These are phyloP conservation scores for Micromesistius poutassou DNA, from an alignment of 2,797 vertebrate species.

Conservation along the genomic window DNA sequence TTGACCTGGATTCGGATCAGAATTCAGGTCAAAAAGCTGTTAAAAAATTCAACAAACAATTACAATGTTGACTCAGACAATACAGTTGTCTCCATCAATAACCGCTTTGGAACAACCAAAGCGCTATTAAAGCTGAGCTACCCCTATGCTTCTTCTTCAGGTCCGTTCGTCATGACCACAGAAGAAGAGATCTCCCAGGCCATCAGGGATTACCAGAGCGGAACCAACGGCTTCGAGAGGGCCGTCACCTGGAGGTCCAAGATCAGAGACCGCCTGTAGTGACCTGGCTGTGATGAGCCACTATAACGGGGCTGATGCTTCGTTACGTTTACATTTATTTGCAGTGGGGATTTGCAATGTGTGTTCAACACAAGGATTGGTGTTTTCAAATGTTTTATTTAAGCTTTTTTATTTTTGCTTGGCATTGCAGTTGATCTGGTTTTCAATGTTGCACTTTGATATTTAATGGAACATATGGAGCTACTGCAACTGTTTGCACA, in stretches of 20 bases:
- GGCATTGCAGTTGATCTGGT: neutral
- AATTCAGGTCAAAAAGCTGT: neutral
- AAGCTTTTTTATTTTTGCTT: neutral
- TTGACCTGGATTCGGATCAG: neutral
- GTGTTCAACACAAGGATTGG: neutral
- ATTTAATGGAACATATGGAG: neutral
- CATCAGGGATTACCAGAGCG: conserved; percentile 67
- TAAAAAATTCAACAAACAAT: neutral
- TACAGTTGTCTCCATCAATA: neutral
- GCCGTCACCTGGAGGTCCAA: conserved; percentile 76
- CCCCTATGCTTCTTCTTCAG: conserved; percentile 47
- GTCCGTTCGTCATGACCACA: conserved; percentile 81
- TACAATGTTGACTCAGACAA: neutral
- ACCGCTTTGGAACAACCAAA: neutral
- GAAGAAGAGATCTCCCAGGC: conserved; percentile 75
- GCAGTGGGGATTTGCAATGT: neutral
- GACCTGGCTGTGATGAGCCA: neutral
- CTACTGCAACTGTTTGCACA: no score
- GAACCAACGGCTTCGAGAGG: conserved; percentile 77
- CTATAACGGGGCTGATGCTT: neutral
- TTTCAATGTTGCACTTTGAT: neutral
- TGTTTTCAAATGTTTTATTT: neutral
- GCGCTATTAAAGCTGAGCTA: no score
- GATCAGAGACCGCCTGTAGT: conserved; percentile 64
- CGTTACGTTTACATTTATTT: neutral